Conservation (phyloP, 2,888 invertebrate genomes). For the Lasius platythorax region DNA sequence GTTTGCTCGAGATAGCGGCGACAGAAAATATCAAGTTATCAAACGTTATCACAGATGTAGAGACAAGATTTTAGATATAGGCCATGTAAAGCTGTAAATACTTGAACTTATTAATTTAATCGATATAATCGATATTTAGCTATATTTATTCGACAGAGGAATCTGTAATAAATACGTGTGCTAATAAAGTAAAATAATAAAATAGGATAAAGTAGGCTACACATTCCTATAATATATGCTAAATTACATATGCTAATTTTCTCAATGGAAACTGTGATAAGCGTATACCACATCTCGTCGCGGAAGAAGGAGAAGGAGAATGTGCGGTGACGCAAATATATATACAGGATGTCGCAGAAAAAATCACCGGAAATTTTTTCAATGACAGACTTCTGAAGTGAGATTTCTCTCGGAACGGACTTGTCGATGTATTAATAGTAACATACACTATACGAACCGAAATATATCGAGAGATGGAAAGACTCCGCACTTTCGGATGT, state of each 20-base stretch:
- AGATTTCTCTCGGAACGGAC: not conserved
- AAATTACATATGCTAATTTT: not conserved
- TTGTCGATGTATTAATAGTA: not conserved
- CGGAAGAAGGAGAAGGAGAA: not conserved
- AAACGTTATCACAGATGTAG: constrained; percentile 33
- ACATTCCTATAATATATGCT: not conserved
- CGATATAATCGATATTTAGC: constrained; percentile 31
- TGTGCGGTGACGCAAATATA: not conserved
- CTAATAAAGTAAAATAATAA: constrained; percentile 8
- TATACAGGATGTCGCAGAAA: not conserved
- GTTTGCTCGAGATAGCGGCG: not conserved
- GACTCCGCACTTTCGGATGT: constrained; percentile 72
- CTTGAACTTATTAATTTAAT: constrained; percentile 48
- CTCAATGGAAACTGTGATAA: constrained; percentile 19
- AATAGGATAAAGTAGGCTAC: not conserved
- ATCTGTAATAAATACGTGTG: not conserved
- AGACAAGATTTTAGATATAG: constrained; percentile 48
- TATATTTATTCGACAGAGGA: not conserved
- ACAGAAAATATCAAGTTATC: constrained; percentile 38
- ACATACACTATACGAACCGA: constrained; percentile 78
- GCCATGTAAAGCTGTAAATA: constrained; percentile 20
- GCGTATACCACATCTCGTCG: not conserved
- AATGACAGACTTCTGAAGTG: too few species aligned
- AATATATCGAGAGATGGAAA: constrained; percentile 79
- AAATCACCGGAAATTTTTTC: not conserved